Conservation (phyloP, 2,888 invertebrate genomes). For the Branchellion lobata region DNA sequence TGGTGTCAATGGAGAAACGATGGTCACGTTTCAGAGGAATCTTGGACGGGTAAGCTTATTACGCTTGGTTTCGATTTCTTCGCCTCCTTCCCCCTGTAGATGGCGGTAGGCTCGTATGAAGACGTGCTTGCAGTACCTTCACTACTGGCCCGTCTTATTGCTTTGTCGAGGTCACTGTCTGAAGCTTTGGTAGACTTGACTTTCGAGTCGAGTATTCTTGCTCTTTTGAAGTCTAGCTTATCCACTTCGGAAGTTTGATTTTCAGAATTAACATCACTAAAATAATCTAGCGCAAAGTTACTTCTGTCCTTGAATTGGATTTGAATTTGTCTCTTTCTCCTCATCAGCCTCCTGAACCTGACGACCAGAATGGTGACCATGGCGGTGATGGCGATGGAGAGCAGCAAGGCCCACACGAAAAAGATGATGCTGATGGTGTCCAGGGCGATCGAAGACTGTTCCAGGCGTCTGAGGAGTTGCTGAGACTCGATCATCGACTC, state of each 20-base stretch:
- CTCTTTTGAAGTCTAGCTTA: neutral
- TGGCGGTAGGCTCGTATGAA: too few species aligned
- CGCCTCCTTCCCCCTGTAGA: too few species aligned
- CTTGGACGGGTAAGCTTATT: too few species aligned
- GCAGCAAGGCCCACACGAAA: conserved; percentile 1
- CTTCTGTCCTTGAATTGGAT: neutral
- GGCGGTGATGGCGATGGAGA: neutral
- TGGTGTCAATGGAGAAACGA: too few species aligned
- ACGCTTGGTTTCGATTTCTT: too few species aligned
- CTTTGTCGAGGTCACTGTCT: neutral
- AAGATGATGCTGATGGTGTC: conserved; percentile 12
- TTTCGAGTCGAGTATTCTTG: neutral
- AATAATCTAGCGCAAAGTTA: neutral
- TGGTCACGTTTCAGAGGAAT: too few species aligned
- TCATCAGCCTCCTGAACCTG: conserved; percentile 14
- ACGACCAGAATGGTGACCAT: neutral
- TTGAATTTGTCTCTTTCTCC: neutral
- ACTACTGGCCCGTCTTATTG: neutral
- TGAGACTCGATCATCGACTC: neutral
- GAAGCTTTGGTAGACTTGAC: neutral
- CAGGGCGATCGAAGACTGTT: neutral
- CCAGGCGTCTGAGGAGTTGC: neutral
- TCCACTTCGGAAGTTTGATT: neutral
- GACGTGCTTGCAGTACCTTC: too few species aligned
- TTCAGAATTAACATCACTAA: neutral